Evolutionary conservation across 2,797 vertebrate genomes (phyloP).

Genomic region (Petrocephalus schoutedeni): DNA sequence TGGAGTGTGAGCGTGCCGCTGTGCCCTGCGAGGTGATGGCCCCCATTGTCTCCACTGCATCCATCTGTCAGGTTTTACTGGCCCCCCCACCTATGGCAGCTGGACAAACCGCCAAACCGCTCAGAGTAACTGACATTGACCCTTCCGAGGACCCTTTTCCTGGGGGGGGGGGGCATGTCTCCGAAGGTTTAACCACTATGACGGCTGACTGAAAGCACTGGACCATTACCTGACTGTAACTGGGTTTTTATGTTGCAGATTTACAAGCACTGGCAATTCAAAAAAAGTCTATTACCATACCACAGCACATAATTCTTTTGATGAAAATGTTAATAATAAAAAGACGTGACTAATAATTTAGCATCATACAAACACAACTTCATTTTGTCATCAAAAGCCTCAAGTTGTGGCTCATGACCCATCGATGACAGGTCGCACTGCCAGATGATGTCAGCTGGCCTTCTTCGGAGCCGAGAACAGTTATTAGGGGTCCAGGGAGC

Average conservation of each 20-base stretch:
- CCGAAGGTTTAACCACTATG: conserved; percentile 23
- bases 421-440: background rate
- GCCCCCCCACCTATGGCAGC: conserved; percentile 58
- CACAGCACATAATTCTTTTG: background rate
- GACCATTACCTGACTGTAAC: background rate
- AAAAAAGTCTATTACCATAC: background rate
- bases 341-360: background rate
- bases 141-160: conserved; percentile 48
- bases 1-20: background rate
- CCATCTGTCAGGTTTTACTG: conserved; percentile 73
- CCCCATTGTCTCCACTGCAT: conserved; percentile 65
- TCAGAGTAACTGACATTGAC: conserved; percentile 59
- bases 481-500: background rate
- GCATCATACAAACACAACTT: background rate
- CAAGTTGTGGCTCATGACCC: background rate
- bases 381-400: background rate
- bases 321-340: background rate
- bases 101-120: conserved; percentile 74
- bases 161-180: conserved; percentile 37
- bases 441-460: background rate
- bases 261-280: background rate
- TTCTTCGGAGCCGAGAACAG: background rate
- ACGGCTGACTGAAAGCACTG: background rate
- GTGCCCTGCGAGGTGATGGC: conserved; percentile 27
- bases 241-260: background rate